Evolutionary conservation across 2,113 vertebrate species (phyloP).

Genomic region (Heliornis fulica): DNA sequence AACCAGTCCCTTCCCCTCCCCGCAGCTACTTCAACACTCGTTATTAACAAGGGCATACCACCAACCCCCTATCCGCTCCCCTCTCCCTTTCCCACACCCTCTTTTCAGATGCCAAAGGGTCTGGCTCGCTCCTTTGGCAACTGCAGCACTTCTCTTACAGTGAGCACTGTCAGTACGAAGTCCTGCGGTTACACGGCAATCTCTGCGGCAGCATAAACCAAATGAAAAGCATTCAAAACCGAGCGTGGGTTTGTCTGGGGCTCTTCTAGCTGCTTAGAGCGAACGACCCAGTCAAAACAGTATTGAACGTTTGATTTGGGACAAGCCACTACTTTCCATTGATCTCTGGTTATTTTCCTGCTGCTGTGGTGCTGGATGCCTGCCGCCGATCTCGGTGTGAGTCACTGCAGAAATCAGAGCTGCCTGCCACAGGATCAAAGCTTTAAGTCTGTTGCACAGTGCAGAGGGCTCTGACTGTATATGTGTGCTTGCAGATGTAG

Average conservation of each 20-base stretch:
- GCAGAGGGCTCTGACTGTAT: neutral
- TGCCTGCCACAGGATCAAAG: conserved; percentile 48
- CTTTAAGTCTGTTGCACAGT: neutral
- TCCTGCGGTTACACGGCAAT: conserved; percentile 25
- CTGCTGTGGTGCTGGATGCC: neutral
- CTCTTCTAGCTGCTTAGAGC: conserved; percentile 20
- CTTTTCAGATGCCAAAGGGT: conserved; percentile 29
- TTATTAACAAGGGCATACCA: neutral
- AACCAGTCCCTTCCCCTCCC: neutral
- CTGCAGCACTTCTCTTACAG: conserved; percentile 6
- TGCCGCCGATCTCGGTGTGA: neutral
- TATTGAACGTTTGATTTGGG: neutral
- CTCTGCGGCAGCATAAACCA: conserved; percentile 48
- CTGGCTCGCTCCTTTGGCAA: conserved; percentile 48
- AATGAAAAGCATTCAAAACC: conserved; percentile 51
- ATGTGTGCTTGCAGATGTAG: neutral
- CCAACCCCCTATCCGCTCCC: neutral
- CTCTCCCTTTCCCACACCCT: conserved; percentile 39
- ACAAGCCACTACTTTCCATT: neutral
- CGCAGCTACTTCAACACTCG: conserved; percentile 12
- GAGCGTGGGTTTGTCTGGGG: conserved; percentile 34
- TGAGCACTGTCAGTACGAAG: neutral
- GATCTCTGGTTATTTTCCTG: neutral
- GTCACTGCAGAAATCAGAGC: conserved; percentile 31
- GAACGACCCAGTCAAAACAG: conserved; percentile 52